These are phyloP conservation scores for Drosophila borealis DNA, from an alignment of 2,888 invertebrate species.

Conservation along the genomic window DNA sequence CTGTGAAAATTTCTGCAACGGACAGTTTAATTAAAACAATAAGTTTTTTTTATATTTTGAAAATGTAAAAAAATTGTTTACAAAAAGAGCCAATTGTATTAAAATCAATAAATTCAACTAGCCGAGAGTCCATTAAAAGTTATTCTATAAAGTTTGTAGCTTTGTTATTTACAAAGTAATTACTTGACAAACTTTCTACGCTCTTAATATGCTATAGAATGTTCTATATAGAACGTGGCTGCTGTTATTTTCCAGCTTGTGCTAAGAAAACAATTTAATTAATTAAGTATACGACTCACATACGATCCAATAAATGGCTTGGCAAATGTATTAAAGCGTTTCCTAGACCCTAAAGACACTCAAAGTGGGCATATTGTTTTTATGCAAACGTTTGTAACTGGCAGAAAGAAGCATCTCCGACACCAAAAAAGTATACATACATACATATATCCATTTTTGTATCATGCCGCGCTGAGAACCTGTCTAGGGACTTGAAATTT, in stretches of 20 bases:
- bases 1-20: too few relatives aligned
- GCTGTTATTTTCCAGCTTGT: not conserved
- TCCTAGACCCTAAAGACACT: not conserved
- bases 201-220: slow-evolving; percentile 2
- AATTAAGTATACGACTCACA: slow-evolving; percentile 3
- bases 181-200: slow-evolving; percentile 14
- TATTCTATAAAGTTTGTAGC: slow-evolving; percentile 9
- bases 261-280: slow-evolving; percentile 3
- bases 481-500: too few relatives aligned
- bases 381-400: not conserved
- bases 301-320: slow-evolving; percentile 2
- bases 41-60: too few relatives aligned
- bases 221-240: not conserved
- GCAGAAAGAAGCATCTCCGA: too few relatives aligned
- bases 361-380: slow-evolving; percentile 1
- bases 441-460: too few relatives aligned
- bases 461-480: too few relatives aligned
- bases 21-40: too few relatives aligned
- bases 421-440: too few relatives aligned
- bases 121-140: slow-evolving; percentile 15
- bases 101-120: not conserved
- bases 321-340: slow-evolving; percentile 4
- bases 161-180: slow-evolving; percentile 8
- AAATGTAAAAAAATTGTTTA: too few relatives aligned
- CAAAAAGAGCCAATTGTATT: too few relatives aligned